A percentile compares a stretch with the other conserved stretches of the same genome.
phyloP scores from a whole-genome alignment of 2,888 invertebrate genomes.

The Monoplex corrugatus region DNA sequence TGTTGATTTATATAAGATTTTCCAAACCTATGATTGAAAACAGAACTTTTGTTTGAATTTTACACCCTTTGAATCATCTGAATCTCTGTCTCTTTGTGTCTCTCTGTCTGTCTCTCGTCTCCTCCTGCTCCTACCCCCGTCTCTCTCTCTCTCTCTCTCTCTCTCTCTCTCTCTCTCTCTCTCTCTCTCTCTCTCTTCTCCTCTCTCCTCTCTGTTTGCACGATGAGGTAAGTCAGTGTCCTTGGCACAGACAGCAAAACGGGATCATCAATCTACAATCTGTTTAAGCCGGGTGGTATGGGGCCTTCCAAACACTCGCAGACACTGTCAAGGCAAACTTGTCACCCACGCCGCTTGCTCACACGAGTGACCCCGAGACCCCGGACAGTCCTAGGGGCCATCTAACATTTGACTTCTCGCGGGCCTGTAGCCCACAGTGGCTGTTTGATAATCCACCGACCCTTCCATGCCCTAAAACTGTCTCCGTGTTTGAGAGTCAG shows the following conservation, averaged over 20 bases:
- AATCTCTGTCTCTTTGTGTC: too few species aligned
- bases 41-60: too few species aligned
- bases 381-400: not conserved
- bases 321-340: conserved; percentile 7
- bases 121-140: too few species aligned
- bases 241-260: not conserved
- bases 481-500: conserved; percentile 22
- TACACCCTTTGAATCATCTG: too few species aligned
- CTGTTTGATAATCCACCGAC: not conserved
- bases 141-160: too few species aligned
- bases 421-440: not conserved
- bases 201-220: not conserved
- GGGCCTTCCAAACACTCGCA: not conserved
- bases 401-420: not conserved
- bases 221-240: not conserved
- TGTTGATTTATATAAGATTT: too few species aligned
- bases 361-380: not conserved
- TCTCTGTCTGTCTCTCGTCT: too few species aligned
- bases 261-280: not conserved
- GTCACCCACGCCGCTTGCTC: not conserved
- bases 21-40: too few species aligned
- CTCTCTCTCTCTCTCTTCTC: too few species aligned
- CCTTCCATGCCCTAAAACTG: not conserved
- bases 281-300: not conserved
- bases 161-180: not conserved